Conservation (phyloP, 2,113 vertebrate genomes). For the Rhegmatorhina hoffmannsi region DNA sequence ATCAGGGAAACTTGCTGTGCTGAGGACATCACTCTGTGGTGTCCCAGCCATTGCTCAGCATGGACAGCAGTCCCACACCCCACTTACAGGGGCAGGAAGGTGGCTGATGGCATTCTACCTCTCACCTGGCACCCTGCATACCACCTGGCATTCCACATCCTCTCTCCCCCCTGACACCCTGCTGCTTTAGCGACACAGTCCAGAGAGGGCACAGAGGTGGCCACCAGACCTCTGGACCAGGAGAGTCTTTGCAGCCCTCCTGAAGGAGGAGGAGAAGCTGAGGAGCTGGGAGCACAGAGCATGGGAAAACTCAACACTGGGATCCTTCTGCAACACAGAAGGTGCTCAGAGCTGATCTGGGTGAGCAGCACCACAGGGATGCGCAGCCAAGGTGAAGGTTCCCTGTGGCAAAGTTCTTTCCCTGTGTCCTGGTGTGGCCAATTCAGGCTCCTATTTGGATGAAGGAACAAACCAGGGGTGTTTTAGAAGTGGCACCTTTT, state of each 20-base stretch:
- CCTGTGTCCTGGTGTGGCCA: background rate
- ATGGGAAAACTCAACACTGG: rapidly evolving
- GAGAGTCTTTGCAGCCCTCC: background rate
- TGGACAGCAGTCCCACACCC: background rate
- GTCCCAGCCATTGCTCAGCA: background rate
- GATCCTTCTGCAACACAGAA: rapidly evolving
- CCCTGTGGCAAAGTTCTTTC: background rate
- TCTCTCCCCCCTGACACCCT: background rate
- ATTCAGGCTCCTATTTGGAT: background rate
- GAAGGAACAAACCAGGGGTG: rapidly evolving
- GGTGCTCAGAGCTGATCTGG: background rate
- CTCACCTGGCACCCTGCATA: background rate
- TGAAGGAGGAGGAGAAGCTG: background rate
- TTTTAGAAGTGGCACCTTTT: rapidly evolving
- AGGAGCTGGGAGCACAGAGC: background rate
- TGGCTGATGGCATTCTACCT: background rate
- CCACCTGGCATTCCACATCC: background rate
- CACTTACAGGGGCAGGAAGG: background rate
- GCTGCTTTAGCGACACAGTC: background rate
- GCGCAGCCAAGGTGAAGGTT: rapidly evolving
- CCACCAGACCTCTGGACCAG: background rate
- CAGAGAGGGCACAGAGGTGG: background rate
- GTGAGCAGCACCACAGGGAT: background rate
- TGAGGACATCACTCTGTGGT: rapidly evolving
- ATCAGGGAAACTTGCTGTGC: background rate